Evolutionary conservation across 2,113 vertebrate species (phyloP).

Genomic region (Harpagus bidentatus): DNA sequence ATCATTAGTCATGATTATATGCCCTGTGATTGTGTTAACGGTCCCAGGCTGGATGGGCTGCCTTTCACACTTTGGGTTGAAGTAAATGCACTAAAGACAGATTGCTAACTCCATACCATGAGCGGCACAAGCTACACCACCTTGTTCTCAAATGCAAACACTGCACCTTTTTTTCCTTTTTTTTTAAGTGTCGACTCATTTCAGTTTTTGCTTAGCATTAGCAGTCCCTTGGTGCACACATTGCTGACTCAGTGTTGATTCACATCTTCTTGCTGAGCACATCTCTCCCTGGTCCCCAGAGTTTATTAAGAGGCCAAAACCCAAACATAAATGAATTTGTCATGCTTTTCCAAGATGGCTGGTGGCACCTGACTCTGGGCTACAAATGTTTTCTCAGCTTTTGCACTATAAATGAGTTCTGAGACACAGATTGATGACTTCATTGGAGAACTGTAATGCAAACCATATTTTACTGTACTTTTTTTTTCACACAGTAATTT

Average conservation of each 20-base stretch:
- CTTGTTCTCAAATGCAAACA: neutral
- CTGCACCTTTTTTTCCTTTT: neutral
- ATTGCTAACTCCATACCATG: neutral
- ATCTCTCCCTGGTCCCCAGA: neutral
- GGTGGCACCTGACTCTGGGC: conserved; percentile 41
- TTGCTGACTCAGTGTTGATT: conserved; percentile 54
- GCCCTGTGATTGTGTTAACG: neutral
- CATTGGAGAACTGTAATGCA: conserved; percentile 55
- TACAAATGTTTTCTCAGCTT: conserved; percentile 62
- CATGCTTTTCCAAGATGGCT: conserved; percentile 45
- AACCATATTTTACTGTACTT: conserved; percentile 50
- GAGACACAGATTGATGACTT: conserved; percentile 54
- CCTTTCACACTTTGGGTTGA: neutral
- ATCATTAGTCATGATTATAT: conserved; percentile 10
- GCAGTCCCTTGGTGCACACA: neutral
- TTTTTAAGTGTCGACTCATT: neutral
- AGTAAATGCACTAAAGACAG: neutral
- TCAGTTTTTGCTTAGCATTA: conserved; percentile 8
- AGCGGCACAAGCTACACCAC: neutral
- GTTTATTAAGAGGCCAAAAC: conserved; percentile 35
- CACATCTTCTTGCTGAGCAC: conserved; percentile 41
- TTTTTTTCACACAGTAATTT: conserved; percentile 36
- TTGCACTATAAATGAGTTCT: conserved; percentile 54
- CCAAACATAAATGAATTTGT: conserved; percentile 44
- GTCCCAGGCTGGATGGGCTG: neutral